Conservation (phyloP, 2,888 invertebrate species). For the Ichneumoninae sp. region DNA sequence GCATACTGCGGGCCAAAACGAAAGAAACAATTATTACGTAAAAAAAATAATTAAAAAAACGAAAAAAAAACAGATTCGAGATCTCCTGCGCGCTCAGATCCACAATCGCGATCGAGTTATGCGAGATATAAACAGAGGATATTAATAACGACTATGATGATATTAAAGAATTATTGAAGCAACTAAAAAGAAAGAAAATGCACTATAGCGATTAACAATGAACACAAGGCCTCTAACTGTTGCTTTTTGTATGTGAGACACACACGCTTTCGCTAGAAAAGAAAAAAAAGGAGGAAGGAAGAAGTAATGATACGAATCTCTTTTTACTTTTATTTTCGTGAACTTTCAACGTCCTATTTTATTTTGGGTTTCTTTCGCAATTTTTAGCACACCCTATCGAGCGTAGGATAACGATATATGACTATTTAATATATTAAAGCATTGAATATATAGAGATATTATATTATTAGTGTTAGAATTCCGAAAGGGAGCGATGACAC, state of each 20-base stretch:
- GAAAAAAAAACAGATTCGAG: conserved; percentile 61
- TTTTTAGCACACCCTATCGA: conserved; percentile 68
- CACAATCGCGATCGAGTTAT: conserved; percentile 62
- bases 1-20: conserved; percentile 78
- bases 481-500: conserved; percentile 75
- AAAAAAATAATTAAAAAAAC: conserved; percentile 2
- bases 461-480: conserved; percentile 75
- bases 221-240: conserved; percentile 83
- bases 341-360: conserved; percentile 72
- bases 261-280: conserved; percentile 80
- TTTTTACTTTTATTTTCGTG: conserved; percentile 71
- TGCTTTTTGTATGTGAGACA: conserved; percentile 83
- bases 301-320: conserved; percentile 24
- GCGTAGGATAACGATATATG: conserved; percentile 76
- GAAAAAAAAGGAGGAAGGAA: conserved; percentile 28
- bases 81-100: conserved; percentile 68
- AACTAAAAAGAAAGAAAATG: conserved; percentile 68
- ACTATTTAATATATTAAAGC: conserved; percentile 81
- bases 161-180: conserved; percentile 66
- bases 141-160: conserved; percentile 60
- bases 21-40: conserved; percentile 73
- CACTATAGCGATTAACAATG: conserved; percentile 79
- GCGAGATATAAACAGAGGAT: conserved; percentile 62
- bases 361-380: conserved; percentile 45
- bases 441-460: conserved; percentile 78